Conservation (phyloP, 2,888 invertebrate species). For the Epistrophella euchroma region DNA sequence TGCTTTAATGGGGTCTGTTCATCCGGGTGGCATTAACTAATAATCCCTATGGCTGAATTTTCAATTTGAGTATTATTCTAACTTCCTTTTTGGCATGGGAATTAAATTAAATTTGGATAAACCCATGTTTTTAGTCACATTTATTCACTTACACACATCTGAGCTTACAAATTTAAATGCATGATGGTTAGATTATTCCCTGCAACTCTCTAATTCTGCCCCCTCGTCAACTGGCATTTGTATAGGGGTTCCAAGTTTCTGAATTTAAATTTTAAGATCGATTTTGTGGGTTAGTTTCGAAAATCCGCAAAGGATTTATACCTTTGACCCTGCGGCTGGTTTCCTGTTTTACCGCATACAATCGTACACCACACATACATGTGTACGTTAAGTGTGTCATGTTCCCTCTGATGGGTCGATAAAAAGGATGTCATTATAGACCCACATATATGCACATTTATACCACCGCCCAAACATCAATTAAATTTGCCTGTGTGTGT, state of each 20-base stretch:
- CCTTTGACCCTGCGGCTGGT: slow-evolving; percentile 72
- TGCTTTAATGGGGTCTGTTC: slow-evolving; percentile 41
- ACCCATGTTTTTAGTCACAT: slow-evolving; percentile 56
- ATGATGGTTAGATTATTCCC: neutral
- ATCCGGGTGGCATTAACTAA: slow-evolving; percentile 71
- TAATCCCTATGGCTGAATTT: slow-evolving; percentile 72
- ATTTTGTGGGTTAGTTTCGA: slow-evolving; percentile 73
- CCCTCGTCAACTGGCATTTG: neutral
- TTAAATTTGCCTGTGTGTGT: neutral
- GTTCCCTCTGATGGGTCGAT: slow-evolving; percentile 48
- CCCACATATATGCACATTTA: neutral
- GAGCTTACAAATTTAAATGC: neutral
- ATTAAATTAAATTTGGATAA: slow-evolving; percentile 70
- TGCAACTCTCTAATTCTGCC: neutral
- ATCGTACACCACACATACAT: neutral
- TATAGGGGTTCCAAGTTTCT: neutral
- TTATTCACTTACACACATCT: slow-evolving; percentile 6
- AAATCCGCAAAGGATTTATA: slow-evolving; percentile 74
- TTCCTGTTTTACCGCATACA: slow-evolving; percentile 8
- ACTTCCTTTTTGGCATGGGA: slow-evolving; percentile 67
- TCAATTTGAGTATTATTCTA: slow-evolving; percentile 74
- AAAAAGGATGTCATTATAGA: slow-evolving; percentile 39
- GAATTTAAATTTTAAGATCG: slow-evolving; percentile 61
- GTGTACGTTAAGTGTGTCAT: slow-evolving; percentile 23
- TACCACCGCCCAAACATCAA: slow-evolving; percentile 3